Conservation (phyloP, 2,113 vertebrate genomes). For the Copsychus sechellarum region DNA sequence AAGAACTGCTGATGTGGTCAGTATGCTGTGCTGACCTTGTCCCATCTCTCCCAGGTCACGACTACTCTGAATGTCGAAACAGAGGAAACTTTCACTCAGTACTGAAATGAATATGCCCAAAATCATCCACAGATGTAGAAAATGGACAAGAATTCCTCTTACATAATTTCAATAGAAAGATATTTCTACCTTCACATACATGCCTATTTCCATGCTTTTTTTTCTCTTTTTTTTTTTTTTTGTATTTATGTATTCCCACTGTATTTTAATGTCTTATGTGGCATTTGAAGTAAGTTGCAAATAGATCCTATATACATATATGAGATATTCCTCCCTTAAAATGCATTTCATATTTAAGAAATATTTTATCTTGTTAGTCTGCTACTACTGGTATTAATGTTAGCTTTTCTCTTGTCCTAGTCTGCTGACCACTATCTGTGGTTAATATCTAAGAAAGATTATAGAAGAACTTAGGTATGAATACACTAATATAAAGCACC, state of each 20-base stretch:
- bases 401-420: neutral
- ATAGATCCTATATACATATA: neutral
- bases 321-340: neutral
- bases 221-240: neutral
- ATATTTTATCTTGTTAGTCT: neutral
- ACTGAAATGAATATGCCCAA: neutral
- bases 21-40: fast-evolving
- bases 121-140: neutral
- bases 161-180: neutral
- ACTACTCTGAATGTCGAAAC: neutral
- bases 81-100: neutral
- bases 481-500: neutral
- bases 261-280: neutral
- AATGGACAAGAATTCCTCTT: neutral
- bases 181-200: neutral
- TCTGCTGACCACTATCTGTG: neutral
- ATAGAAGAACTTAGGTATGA: neutral
- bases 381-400: neutral
- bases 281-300: neutral
- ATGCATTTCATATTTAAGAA: neutral
- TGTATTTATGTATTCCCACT: neutral
- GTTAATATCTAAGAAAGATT: neutral
- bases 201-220: neutral
- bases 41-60: neutral
- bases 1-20: neutral